A percentile compares a stretch with the other conserved stretches of the same genome.
Conservation (phyloP, 2,113 vertebrate species). For the Cebidichthys violaceus region DNA sequence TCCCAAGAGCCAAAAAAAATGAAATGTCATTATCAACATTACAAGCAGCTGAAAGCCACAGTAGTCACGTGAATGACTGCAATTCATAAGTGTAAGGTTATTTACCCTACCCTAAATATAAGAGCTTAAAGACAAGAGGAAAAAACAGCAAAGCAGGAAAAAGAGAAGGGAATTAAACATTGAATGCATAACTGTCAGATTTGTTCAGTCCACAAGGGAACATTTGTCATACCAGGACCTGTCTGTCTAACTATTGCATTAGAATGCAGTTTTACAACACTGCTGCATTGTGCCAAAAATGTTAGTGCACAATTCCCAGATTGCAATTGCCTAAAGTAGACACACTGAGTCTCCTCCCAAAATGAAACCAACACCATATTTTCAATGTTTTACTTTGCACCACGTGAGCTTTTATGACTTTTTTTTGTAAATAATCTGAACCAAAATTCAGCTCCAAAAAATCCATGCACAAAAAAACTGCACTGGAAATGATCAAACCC, state of each 20-base stretch:
- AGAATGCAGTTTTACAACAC: constrained; percentile 34
- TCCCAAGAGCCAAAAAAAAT: neutral
- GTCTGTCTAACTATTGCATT: constrained; percentile 11
- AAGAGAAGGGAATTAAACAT: neutral
- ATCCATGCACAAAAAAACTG: neutral
- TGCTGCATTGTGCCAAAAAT: constrained; percentile 25
- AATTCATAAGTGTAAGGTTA: neutral
- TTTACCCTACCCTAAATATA: neutral
- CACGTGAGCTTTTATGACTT: neutral
- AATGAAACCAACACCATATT: constrained; percentile 20
- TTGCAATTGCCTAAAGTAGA: constrained; percentile 9
- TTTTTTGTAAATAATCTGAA: neutral
- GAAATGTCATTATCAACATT: neutral
- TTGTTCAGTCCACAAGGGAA: constrained; percentile 32
- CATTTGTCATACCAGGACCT: constrained; percentile 19
- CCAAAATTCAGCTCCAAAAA: neutral
- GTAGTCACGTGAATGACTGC: neutral
- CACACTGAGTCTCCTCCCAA: constrained; percentile 24
- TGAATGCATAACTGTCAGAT: constrained; percentile 10
- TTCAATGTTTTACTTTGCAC: constrained; percentile 10
- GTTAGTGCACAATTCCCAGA: constrained; percentile 17
- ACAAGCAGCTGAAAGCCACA: neutral
- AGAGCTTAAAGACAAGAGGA: neutral
- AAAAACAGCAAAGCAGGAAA: neutral
- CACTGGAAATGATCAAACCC: neutral